These are phyloP conservation scores for Discoglossus pictus DNA, from an alignment of 2,797 vertebrate species.

Conservation along the genomic window DNA sequence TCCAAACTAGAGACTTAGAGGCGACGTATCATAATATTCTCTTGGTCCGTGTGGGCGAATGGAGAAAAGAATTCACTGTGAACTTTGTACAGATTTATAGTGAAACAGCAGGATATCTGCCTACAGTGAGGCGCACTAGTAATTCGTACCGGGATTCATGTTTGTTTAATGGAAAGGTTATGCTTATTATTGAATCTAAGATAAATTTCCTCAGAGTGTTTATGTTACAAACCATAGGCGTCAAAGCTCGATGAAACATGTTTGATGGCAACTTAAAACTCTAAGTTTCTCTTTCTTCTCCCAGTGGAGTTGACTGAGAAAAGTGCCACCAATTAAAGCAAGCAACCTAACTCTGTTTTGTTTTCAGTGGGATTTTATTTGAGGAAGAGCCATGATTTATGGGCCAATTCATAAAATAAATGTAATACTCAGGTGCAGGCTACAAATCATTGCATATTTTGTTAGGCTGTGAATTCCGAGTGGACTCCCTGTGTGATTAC, in stretches of 20 bases:
- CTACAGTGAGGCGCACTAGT: constrained; percentile 18
- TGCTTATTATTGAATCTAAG: constrained; percentile 48
- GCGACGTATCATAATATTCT: constrained; percentile 7
- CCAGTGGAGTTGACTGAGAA: constrained; percentile 24
- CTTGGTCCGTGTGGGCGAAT: not conserved
- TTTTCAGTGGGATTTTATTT: constrained; percentile 26
- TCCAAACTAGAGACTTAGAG: not conserved
- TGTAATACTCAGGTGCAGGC: constrained; percentile 38
- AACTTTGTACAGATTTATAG: constrained; percentile 27
- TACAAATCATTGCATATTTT: constrained; percentile 44
- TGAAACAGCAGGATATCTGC: constrained; percentile 14
- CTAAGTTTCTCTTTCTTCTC: constrained; percentile 10
- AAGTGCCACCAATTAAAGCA: constrained; percentile 25
- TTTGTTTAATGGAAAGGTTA: constrained; percentile 49
- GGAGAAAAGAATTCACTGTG: not conserved
- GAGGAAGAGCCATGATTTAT: constrained; percentile 46
- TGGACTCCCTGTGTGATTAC: constrained; percentile 19
- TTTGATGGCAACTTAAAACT: not conserved
- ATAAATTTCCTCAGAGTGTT: constrained; percentile 51
- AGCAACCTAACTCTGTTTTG: constrained; percentile 12
- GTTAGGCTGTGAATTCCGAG: constrained; percentile 26
- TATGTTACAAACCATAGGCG: constrained; percentile 44
- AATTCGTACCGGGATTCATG: constrained; percentile 13
- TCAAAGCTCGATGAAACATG: constrained; percentile 33
- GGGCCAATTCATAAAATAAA: constrained; percentile 46